Base-by-base conservation (phyloP, 2,113 vertebrate genomes). In the Perccottus glenii region DNA sequence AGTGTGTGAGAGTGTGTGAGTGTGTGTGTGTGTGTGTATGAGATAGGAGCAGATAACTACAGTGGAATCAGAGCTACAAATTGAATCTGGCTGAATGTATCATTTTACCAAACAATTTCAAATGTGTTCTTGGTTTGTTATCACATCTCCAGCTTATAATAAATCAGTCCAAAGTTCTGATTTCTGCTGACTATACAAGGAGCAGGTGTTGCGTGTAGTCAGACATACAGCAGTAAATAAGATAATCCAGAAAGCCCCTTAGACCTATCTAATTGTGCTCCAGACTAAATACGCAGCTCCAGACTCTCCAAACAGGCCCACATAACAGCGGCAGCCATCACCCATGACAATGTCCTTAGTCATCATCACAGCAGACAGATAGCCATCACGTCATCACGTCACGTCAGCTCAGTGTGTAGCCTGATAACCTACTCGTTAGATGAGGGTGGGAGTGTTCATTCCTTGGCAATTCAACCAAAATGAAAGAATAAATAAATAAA, bases 141-240 rank as follows among this genome's bases (percentile, higher is more conserved):
- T 55, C 35, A 36, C 42, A 81, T 73, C 55, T 73, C 43, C 47
- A 42, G 55, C 14, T 16, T 60, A 67, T 44, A 9, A 66, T 86
- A 81, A 79, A 82, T 67, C 9, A 59, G 81, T 69, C 71, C 77
- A 84, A 83, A 49, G 72, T 82, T 64, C 69, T 61, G 81, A 64
- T 71, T 80, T 78, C 50, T 62, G 59, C 59, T 46, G 15, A 70
- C 48, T 47, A 16, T 11, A 45, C 52, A 47, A 52, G 8, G 27
- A 67, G 69, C 75, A 84, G 75, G 50, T 73, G 62, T 71, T 75
- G 19, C 19, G 19, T 3, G 10, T 5, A 62, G 59, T 53, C 78
- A 75, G 70, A 70, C 70, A 46, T n/a, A 60, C 7, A 8, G 11
- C 51, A 64, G 78, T 75, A 77, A 77, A 82, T 81, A 73, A 67